Evolutionary conservation across 2,797 vertebrate species (phyloP).

Genomic region (Tokudaia muenninki): DNA sequence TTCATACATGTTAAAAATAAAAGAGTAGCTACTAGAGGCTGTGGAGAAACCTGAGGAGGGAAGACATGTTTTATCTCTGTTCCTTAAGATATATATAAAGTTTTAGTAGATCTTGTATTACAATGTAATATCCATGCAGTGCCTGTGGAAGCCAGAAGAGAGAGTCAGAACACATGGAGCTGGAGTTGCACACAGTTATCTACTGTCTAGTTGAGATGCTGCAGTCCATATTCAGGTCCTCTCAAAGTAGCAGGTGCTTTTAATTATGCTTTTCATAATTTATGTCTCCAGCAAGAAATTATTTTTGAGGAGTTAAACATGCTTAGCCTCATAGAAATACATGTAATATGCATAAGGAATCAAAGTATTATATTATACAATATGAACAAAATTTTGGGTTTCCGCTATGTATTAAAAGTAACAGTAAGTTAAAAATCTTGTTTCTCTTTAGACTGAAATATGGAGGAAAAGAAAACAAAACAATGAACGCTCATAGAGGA

Average conservation of each 20-base stretch:
- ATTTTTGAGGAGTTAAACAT: background rate
- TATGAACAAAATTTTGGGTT: background rate
- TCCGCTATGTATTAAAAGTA: background rate
- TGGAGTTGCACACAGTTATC: background rate
- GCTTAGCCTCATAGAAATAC: background rate
- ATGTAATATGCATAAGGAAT: background rate
- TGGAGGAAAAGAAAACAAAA: background rate
- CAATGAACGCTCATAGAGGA: background rate
- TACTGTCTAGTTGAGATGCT: background rate
- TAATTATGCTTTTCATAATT: background rate
- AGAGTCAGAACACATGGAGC: background rate
- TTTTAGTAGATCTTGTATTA: background rate
- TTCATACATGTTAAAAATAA: background rate
- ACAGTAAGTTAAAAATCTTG: background rate
- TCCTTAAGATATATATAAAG: background rate
- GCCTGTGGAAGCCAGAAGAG: too few species aligned
- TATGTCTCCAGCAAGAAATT: background rate
- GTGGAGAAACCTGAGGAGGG: accelerated
- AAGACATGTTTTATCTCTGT: accelerated
- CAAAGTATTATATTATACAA: background rate
- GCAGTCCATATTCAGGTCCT: accelerated
- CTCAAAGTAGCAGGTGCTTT: background rate
- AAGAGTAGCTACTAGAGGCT: background rate
- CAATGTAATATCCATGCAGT: background rate
- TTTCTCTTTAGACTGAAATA: background rate